These are phyloP conservation scores for Ibidorhyncha struthersii DNA, from an alignment of 2,113 vertebrate genomes.

Conservation along the genomic window DNA sequence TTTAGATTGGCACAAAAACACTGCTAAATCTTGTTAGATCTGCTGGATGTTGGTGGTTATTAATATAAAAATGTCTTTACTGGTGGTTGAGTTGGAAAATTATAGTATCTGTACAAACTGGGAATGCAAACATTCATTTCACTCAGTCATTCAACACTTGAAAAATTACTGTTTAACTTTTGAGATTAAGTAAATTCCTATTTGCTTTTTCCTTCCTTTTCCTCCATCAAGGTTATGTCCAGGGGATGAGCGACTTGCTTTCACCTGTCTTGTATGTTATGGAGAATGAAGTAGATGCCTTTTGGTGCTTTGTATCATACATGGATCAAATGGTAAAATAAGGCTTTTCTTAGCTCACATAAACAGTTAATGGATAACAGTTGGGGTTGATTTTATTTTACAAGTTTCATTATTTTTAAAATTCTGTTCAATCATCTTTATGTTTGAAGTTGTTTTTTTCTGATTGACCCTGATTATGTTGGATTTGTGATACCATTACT, in stretches of 20 bases:
- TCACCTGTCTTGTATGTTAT: slow-evolving; percentile 93
- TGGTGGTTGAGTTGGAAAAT: neutral
- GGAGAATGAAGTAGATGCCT: slow-evolving; percentile 97
- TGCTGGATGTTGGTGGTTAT: neutral
- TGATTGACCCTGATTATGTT: neutral
- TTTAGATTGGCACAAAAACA: neutral
- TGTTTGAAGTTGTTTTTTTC: neutral
- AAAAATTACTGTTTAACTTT: neutral
- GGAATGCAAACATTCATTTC: neutral
- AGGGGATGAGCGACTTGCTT: slow-evolving; percentile 98
- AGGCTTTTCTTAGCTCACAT: neutral
- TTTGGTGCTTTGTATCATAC: slow-evolving; percentile 96
- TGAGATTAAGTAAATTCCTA: neutral
- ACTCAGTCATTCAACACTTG: neutral
- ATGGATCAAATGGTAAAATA: slow-evolving; percentile 94
- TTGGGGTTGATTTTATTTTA: neutral
- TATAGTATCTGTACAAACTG: neutral
- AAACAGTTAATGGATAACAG: neutral
- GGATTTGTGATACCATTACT: neutral
- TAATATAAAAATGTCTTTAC: neutral
- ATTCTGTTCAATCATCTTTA: neutral
- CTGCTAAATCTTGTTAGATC: neutral
- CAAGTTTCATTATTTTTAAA: neutral
- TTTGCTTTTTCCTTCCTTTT: neutral
- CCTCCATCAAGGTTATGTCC: slow-evolving; percentile 86